phyloP scores from a whole-genome alignment of 53 echinoderm and acorn worm genomes.

The Zoroaster sp. region DNA sequence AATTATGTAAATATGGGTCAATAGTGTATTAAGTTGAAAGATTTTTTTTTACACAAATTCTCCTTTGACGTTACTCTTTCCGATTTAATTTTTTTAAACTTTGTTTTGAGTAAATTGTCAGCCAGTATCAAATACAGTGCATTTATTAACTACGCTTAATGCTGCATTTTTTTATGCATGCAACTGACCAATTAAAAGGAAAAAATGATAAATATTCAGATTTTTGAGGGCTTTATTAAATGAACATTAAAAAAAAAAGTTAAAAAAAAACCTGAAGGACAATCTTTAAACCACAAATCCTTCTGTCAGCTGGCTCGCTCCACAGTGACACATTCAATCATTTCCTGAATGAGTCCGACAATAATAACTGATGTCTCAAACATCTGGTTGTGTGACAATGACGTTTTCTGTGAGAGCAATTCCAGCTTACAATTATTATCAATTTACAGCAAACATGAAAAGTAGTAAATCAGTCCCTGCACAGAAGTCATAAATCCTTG shows the following conservation, averaged over 20 bases:
- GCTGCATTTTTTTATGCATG: too few species aligned
- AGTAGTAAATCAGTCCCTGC: conserved; percentile 18
- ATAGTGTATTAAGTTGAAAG: too few species aligned
- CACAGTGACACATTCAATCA: background rate
- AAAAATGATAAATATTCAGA: too few species aligned
- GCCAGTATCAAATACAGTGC: too few species aligned
- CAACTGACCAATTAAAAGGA: too few species aligned
- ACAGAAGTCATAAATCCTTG: background rate
- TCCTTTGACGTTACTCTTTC: too few species aligned
- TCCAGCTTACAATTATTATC: conserved; percentile 26
- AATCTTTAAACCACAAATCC: background rate
- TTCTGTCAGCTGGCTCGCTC: background rate
- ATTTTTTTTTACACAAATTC: too few species aligned
- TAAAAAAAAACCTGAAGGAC: background rate
- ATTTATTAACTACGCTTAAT: too few species aligned
- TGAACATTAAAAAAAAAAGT: background rate
- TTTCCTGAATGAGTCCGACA: background rate
- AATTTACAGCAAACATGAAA: conserved; percentile 20
- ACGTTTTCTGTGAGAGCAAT: background rate
- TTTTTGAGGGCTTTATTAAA: background rate
- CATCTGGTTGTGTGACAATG: background rate
- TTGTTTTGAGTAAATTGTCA: too few species aligned
- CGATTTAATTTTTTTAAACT: too few species aligned
- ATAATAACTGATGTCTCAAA: background rate
- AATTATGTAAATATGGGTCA: too few species aligned